phyloP scores from a whole-genome alignment of 2,888 invertebrate species.

The Hypselothyrea guttata region DNA sequence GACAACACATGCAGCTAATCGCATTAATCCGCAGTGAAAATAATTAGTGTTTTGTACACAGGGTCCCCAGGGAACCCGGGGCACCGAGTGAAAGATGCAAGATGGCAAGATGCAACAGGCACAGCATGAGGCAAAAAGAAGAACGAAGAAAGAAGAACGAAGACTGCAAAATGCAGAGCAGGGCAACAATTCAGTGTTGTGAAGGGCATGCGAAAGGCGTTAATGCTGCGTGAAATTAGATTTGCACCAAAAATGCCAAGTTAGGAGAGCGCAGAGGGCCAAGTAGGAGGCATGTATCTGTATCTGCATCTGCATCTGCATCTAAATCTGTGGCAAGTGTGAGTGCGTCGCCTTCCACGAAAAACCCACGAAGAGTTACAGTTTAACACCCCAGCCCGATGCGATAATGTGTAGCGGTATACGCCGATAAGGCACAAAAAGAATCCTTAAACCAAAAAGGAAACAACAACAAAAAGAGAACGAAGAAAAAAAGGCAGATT shows the following conservation, averaged over 20 bases:
- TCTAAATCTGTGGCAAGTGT: conserved; percentile 22
- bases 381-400: conserved; percentile 70
- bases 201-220: conserved; percentile 75
- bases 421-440: conserved; percentile 48
- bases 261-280: neutral
- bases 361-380: conserved; percentile 63
- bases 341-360: conserved; percentile 61
- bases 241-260: conserved; percentile 73
- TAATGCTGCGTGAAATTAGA: conserved; percentile 83
- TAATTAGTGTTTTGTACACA: conserved; percentile 80
- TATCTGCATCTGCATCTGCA: conserved; percentile 21
- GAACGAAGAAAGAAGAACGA: neutral
- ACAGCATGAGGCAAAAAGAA: conserved; percentile 31
- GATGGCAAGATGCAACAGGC: no score
- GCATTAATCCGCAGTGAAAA: conserved; percentile 80
- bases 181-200: conserved; percentile 9
- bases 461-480: neutral
- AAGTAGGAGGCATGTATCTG: conserved; percentile 28
- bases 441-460: conserved; percentile 4
- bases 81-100: conserved; percentile 39
- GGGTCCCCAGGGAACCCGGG: conserved; percentile 14
- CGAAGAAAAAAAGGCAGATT: conserved; percentile 28
- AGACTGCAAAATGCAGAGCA: conserved; percentile 1
- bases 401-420: conserved; percentile 64
- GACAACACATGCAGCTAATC: conserved; percentile 75